Base-by-base conservation (phyloP, 1,140 invertebrate genomes). In the Scaptomyza pallida region DNA sequence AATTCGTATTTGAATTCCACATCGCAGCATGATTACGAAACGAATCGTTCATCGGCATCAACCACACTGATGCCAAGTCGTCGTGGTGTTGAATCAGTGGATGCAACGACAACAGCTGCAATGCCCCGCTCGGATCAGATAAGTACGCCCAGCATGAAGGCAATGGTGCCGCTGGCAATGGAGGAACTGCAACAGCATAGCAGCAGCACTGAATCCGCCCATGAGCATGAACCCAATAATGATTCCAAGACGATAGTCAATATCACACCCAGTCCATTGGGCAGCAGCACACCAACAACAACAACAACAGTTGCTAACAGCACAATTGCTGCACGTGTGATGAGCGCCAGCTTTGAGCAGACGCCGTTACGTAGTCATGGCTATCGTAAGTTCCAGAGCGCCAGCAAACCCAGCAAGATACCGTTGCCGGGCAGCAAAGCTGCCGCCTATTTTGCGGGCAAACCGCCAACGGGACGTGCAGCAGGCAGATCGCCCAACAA, bases 371-470 rank as follows among this genome's bases (percentile, higher is more conserved):
- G 82, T 10, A 68, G 65, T 45, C 56, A 74, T 30, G 78, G 74
- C 4, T 75, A 80, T 40, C 78, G 89, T 13, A 89, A 90, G 52
- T 79, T 80, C 12, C 59, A 56, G 10, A 93, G 92, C 52, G 93
- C 93, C 74, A 92, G 93, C 54, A 93, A 94, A 67, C 94, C 95
- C 43, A 95, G 94, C 91, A 95, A 95, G 82, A 96, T 96, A 59
- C 95, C 95, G 17, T 91, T 95, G 60, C 93, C 92, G 41, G 94
- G 93, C 16, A 92, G 92, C 70, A 86, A 92, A 43, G 81, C 89
- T 55, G 89, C 81, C 2, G 81, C 89, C 9, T 90, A 90, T 40
- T 90, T 90, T 65, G 85, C 75, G 1, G 89, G 89, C 47, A 94
- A 94, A 80, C 93, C 94, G n/a, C 93, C 94, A 2, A 92, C 89